Conservation (phyloP, 2,888 invertebrate species). For the Pterostichus niger region DNA sequence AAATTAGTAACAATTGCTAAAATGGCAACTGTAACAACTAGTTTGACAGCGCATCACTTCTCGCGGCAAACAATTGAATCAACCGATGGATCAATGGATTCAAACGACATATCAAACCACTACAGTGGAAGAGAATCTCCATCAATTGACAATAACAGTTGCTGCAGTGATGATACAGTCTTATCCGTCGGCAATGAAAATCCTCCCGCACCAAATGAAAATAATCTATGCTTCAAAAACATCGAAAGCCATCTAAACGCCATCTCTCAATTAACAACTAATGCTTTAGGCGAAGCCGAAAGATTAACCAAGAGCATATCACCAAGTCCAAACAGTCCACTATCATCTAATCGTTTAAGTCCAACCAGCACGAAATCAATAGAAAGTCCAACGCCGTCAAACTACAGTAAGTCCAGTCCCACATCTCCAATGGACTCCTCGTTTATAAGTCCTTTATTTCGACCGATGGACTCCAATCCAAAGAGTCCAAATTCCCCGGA, state of each 20-base stretch:
- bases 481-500: conserved; percentile 71
- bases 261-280: conserved; percentile 82
- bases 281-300: conserved; percentile 74
- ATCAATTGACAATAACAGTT: conserved; percentile 81
- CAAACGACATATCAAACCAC: conserved; percentile 73
- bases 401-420: conserved; percentile 71
- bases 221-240: conserved; percentile 82
- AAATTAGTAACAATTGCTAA: conserved; percentile 9
- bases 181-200: conserved; percentile 90
- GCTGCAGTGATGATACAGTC: conserved; percentile 89
- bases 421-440: conserved; percentile 70
- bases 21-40: conserved; percentile 70
- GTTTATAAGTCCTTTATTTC: conserved; percentile 70
- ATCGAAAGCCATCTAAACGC: conserved; percentile 85
- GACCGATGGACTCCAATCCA: conserved; percentile 70
- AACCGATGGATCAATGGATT: conserved; percentile 75
- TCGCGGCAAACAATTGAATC: conserved; percentile 72
- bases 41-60: conserved; percentile 72
- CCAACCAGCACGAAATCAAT: conserved; percentile 74
- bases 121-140: conserved; percentile 73
- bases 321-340: conserved; percentile 68
- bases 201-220: conserved; percentile 72
- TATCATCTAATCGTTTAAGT: conserved; percentile 72
- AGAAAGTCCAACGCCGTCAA: conserved; percentile 70
- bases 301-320: conserved; percentile 68